Percentiles rank a stretch among this genome's conserved stretches.
These are phyloP conservation scores for Lapara coniferarum DNA, from an alignment of 2,888 invertebrate genomes.

Conservation along the genomic window DNA sequence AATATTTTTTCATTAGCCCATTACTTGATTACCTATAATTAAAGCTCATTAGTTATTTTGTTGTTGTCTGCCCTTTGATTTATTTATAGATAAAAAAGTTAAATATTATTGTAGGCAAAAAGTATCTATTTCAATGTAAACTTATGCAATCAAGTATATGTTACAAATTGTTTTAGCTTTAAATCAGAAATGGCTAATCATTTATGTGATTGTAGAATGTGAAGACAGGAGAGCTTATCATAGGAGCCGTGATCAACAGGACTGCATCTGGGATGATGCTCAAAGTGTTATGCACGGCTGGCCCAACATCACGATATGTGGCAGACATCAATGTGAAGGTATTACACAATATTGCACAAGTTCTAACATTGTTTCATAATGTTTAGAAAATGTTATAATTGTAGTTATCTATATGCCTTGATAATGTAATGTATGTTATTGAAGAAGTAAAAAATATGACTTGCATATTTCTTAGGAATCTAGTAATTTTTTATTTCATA, in stretches of 20 bases:
- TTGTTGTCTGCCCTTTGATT: not conserved
- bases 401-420: not conserved
- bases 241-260: slow-evolving; percentile 90
- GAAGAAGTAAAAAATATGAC: too few relatives aligned
- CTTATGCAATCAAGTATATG: too few relatives aligned
- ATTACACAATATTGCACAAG: slow-evolving; percentile 39
- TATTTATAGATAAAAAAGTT: too few relatives aligned
- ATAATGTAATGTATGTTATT: not conserved
- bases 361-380: slow-evolving; percentile 34
- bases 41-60: not conserved
- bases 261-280: slow-evolving; percentile 89
- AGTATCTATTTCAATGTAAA: too few relatives aligned
- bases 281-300: slow-evolving; percentile 93
- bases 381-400: too few relatives aligned
- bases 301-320: slow-evolving; percentile 90
- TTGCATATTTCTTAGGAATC: too few relatives aligned
- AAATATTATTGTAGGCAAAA: not conserved
- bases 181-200: not conserved
- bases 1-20: not conserved
- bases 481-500: too few relatives aligned
- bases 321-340: slow-evolving; percentile 95
- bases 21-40: not conserved
- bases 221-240: slow-evolving; percentile 90
- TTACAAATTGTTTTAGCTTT: not conserved
- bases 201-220: slow-evolving; percentile 76